Base-by-base conservation (phyloP, 1,140 invertebrate species). In the Drosophila burlai region DNA sequence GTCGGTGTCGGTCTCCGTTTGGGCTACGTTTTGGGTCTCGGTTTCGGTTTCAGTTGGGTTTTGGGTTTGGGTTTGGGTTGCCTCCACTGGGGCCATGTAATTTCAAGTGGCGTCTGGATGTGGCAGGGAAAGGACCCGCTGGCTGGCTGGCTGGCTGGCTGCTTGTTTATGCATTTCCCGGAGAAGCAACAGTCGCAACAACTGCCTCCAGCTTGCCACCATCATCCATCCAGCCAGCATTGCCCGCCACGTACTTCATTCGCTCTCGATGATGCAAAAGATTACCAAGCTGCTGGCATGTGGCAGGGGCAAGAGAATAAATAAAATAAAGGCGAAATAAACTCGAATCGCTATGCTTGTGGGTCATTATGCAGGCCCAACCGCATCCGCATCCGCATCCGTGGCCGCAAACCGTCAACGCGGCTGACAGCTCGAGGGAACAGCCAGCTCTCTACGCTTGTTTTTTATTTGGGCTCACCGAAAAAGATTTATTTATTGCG, bases 401-500 rank as follows among this genome's bases (percentile, higher is more conserved):
- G 47, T 67, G 38, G 49, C 63, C 74, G 45, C 65, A 52, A 66
- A 50, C 36, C 64, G 54, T 78, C 54, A 61, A 36, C 50, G 36
- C 54, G 75, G 1, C 73, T 76, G 71, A 76, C 73, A 76, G 71
- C 73, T 40, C n/a, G 16, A 45, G 62, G 55, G 55, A 57, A 15
- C 46, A 42, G 43, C 8, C 46, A 26, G 21, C 47, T 8, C 10
- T 31, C 15, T 0, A 5, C 26, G 46, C 63, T 46, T 67, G n/a
- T 42, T 54, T 55, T 57, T 47, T 58, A 36, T 50, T 87, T 55
- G 76, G 34, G 69, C 34, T 49, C 55, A 10, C 74, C 74, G 55
- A 84, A 83, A 83, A 90, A 90, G 85, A 89, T 89, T 89, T 89
- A 89, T 89, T 89, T 89, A 90, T 89, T 90, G 84, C 81, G 78